Conservation (phyloP, 2,797 vertebrate species). For the Taeniopygia guttata region DNA sequence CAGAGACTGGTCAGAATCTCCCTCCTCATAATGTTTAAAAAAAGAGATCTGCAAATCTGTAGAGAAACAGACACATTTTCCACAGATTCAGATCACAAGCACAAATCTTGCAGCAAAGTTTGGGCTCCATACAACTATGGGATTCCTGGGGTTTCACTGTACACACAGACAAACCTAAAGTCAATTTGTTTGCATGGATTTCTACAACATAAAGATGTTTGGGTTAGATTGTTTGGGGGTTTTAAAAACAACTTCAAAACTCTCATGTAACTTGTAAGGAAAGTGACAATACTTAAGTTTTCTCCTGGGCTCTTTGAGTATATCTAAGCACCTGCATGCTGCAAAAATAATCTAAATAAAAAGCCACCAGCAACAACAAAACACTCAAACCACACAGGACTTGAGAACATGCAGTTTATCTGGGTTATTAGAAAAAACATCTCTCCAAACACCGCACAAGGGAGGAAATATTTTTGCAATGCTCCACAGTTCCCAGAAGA, state of each 20-base stretch:
- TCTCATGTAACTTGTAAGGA: background rate
- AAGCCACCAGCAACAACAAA: background rate
- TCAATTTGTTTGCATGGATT: background rate
- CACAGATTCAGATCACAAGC: background rate
- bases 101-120: background rate
- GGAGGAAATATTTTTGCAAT: background rate
- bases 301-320: background rate
- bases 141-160: background rate
- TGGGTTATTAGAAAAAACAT: background rate
- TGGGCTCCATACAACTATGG: rapidly evolving
- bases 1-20: background rate
- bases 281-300: background rate
- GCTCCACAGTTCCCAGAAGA: background rate
- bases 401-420: background rate
- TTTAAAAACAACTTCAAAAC: background rate
- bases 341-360: background rate
- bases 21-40: background rate
- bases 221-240: background rate
- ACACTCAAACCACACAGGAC: background rate
- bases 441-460: background rate
- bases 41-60: background rate
- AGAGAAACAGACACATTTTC: background rate
- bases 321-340: background rate
- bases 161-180: background rate
- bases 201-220: background rate